These are phyloP conservation scores for Polydrusus pterygomalis DNA, from an alignment of 2,888 invertebrate species.

Conservation along the genomic window DNA sequence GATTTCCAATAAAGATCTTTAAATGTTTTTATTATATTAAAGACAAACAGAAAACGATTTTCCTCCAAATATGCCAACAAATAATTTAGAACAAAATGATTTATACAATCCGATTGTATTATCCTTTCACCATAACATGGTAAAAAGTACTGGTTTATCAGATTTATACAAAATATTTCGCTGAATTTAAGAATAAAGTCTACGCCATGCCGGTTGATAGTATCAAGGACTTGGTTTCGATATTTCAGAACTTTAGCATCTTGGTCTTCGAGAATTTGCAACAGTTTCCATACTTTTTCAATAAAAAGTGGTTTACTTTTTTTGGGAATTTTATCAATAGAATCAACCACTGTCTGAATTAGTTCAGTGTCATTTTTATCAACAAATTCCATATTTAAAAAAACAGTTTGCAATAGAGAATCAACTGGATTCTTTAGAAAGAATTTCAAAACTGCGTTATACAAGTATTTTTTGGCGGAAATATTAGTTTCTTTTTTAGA, in stretches of 20 bases:
- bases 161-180: slow-evolving; percentile 19
- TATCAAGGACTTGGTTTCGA: background rate
- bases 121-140: too few relatives aligned
- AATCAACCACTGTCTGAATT: too few relatives aligned
- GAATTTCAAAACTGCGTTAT: slow-evolving; percentile 57
- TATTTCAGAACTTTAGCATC: slow-evolving; percentile 35
- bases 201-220: slow-evolving; percentile 6
- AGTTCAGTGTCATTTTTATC: slow-evolving; percentile 56
- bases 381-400: slow-evolving; percentile 52
- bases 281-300: too few relatives aligned
- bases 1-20: background rate
- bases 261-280: slow-evolving; percentile 51
- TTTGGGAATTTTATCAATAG: too few relatives aligned
- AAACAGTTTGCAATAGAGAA: slow-evolving; percentile 50
- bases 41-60: slow-evolving; percentile 26
- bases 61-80: too few relatives aligned
- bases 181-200: slow-evolving; percentile 16
- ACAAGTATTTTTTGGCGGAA: slow-evolving; percentile 56
- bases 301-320: too few relatives aligned
- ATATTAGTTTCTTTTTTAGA: slow-evolving; percentile 44
- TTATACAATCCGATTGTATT: background rate
- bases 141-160: background rate
- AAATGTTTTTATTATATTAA: slow-evolving; percentile 18
- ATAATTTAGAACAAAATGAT: slow-evolving; percentile 32
- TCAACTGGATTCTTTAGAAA: slow-evolving; percentile 57